Evolutionary conservation across 2,113 vertebrate species (phyloP).

Genomic region (Limanda limanda): DNA sequence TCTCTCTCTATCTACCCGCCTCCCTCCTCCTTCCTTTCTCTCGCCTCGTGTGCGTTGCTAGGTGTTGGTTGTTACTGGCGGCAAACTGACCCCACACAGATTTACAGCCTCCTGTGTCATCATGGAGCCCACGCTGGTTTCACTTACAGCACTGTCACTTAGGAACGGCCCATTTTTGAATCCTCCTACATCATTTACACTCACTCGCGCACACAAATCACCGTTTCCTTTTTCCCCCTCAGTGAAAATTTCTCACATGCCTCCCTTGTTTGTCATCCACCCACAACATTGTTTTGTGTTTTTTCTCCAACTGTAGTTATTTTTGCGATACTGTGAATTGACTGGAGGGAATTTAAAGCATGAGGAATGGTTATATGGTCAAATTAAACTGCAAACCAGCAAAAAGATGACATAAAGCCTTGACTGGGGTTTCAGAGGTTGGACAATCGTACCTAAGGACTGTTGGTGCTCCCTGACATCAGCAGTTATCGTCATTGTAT

Average conservation of each 20-base stretch:
- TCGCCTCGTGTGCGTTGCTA: constrained; percentile 18
- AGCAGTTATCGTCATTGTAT: too few relatives aligned
- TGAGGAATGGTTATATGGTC: constrained; percentile 3
- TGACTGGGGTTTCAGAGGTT: too few relatives aligned
- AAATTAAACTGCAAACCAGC: background rate
- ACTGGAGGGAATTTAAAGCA: constrained; percentile 9
- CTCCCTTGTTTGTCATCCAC: constrained; percentile 39
- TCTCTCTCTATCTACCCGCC: background rate
- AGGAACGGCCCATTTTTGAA: constrained; percentile 1
- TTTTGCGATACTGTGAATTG: constrained; percentile 38
- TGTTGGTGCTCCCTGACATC: too few relatives aligned
- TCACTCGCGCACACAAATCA: constrained; percentile 22
- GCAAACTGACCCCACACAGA: constrained; percentile 35
- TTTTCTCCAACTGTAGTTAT: constrained; percentile 37
- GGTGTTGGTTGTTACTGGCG: constrained; percentile 38
- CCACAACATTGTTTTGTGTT: constrained; percentile 44
- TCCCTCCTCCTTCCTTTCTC: background rate
- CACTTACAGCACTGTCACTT: constrained; percentile 22
- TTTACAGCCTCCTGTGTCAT: constrained; percentile 35
- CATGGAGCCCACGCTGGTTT: constrained; percentile 27
- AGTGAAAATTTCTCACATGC: constrained; percentile 25
- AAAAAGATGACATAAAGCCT: too few relatives aligned
- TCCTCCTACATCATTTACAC: constrained; percentile 42
- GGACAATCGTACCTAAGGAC: too few relatives aligned
- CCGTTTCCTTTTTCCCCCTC: constrained; percentile 11